A percentile compares a stretch with the other conserved stretches of the same genome.
Evolutionary conservation across 2,113 vertebrate genomes (phyloP).

Genomic region (Oriolus oriolus): DNA sequence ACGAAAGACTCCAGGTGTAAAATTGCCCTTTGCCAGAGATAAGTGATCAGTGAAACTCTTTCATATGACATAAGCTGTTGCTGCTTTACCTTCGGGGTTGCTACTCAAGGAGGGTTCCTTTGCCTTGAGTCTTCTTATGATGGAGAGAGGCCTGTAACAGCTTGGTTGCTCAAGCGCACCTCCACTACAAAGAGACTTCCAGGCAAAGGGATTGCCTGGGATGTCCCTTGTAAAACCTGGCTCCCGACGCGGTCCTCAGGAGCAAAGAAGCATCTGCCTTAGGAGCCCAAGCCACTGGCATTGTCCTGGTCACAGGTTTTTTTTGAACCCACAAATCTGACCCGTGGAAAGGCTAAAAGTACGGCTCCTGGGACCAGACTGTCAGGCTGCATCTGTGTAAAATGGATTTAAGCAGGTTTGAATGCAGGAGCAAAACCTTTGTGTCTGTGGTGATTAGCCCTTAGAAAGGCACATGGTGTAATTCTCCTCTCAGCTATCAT

Average conservation of each 20-base stretch:
- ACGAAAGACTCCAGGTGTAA: not conserved
- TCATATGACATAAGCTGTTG: not conserved
- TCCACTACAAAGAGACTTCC: not conserved
- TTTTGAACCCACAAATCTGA: not conserved
- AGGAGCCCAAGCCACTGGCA: not conserved
- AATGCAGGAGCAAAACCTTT: not conserved
- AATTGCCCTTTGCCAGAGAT: not conserved
- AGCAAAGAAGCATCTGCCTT: not conserved
- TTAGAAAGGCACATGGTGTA: not conserved
- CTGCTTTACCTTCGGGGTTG: not conserved
- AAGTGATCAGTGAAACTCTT: not conserved
- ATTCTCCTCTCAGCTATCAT: not conserved
- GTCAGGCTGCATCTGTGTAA: not conserved
- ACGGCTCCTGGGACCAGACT: not conserved
- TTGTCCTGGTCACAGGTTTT: not conserved
- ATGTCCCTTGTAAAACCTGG: not conserved
- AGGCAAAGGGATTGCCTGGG: not conserved
- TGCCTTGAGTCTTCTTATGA: not conserved
- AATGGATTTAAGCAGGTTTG: not conserved
- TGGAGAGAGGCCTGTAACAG: not conserved
- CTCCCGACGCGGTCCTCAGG: not conserved
- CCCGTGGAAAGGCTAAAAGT: not conserved
- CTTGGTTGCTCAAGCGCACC: not conserved
- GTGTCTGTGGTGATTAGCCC: not conserved
- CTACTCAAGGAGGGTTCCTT: not conserved